Conservation (phyloP, 2,888 invertebrate species). For the Rosalia funebris region DNA sequence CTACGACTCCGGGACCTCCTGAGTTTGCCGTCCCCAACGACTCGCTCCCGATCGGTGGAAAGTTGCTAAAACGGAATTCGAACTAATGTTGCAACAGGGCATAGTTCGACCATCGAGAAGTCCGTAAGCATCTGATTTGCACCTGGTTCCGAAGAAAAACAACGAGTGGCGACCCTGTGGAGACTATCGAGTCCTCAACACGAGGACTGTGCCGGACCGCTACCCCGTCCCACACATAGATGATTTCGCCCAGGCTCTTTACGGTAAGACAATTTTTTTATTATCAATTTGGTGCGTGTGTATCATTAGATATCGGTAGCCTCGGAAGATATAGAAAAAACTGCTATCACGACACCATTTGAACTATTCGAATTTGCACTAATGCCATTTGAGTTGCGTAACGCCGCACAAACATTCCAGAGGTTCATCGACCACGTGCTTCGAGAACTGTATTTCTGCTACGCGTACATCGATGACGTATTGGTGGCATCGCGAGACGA, state of each 20-base stretch:
- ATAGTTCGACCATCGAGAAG: conserved; percentile 39
- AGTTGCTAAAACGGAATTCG: conserved; percentile 51
- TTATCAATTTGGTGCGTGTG: conserved; percentile 40
- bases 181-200: conserved; percentile 6
- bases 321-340: conserved; percentile 55
- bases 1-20: conserved; percentile 39
- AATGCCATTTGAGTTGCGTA: conserved; percentile 53
- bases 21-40: conserved; percentile 49
- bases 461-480: not conserved
- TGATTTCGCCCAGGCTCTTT: conserved; percentile 18
- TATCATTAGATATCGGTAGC: conserved; percentile 57
- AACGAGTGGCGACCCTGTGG: conserved; percentile 51
- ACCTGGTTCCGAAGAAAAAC: conserved; percentile 51
- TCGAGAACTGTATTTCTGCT: not conserved
- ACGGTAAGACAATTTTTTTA: conserved; percentile 27
- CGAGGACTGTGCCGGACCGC: not conserved
- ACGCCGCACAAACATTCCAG: not conserved
- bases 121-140: conserved; percentile 55
- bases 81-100: conserved; percentile 49
- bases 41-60: conserved; percentile 50
- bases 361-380: conserved; percentile 54
- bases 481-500: not conserved
- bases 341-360: conserved; percentile 57
- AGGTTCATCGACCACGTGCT: not conserved
- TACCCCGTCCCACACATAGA: conserved; percentile 2